Evolutionary conservation across 64 coral and sea anemone genomes (phyloP), one percentile per base, ranked within the genome.

Genomic region (Platygyra sinensis): DNA sequence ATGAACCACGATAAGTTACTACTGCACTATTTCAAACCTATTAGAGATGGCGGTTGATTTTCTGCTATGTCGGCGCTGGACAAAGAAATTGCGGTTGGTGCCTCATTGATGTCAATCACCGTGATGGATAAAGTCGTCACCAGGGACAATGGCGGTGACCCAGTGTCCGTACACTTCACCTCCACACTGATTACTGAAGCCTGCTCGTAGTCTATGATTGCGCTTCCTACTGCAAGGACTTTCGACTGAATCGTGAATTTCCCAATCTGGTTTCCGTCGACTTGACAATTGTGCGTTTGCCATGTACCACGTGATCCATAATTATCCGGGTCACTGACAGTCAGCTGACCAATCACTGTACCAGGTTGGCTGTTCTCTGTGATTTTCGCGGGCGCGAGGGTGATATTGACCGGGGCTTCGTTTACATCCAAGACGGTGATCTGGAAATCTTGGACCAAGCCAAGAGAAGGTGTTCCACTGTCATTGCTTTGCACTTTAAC

Each of bases 61-160:
- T 96, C 94, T 52, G 29, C 51, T 9, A 96, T 85, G 62, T 42
- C 83, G 80, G 67, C 88, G 67, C 90, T 92, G 24, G 94, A 92
- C 64, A 96, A 67, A 8, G 67, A 60, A 15, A 96, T 77, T 11
- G 30, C 33, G 15, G 52, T 86, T 22, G 96, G 96, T 52, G 32
- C 78, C 72, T 98, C 96, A 75, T 98, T 98, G 51, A 92, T 60
- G 74, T 98, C 96, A 62, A 79, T 72, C 10, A 98, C 87, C 19
- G 29, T 24, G n/a, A 98, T 31, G 13, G 55, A 60, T 5, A 98
- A n/a, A 76, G 28, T 20, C 52, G 87, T 71, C 51, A 87, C 62
- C 14, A 86, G 39, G 14, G 79, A 82, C 71, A 93, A 75, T 0
- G 11, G 20, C 2, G 96, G 93, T 3, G 27, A 73, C 10, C 96